phyloP scores from a whole-genome alignment of 2,888 invertebrate genomes.

The Dryadula phaetusa region DNA sequence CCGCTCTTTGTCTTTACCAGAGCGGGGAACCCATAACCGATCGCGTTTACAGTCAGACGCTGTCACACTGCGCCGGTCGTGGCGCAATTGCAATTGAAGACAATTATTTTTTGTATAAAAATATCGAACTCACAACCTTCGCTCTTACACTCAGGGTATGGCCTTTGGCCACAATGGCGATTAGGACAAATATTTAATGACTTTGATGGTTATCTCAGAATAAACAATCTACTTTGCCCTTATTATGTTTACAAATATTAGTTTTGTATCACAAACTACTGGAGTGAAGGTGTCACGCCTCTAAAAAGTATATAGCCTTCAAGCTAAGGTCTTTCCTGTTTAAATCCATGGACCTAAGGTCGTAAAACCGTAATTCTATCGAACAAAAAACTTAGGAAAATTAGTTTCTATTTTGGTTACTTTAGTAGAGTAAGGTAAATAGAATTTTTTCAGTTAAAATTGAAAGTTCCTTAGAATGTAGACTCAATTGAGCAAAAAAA shows the following conservation, averaged over 20 bases:
- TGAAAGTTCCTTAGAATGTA: too few species aligned
- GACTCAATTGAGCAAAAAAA: too few species aligned
- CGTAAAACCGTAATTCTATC: conserved; percentile 2
- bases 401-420: conserved; percentile 1
- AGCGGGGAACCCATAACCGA: too few species aligned
- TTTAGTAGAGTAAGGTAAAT: not conserved
- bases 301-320: conserved; percentile 15
- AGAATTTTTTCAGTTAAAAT: too few species aligned
- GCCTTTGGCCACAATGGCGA: not conserved
- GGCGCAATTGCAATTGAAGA: too few species aligned
- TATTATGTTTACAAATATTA: conserved; percentile 10
- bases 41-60: too few species aligned
- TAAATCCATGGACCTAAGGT: not conserved
- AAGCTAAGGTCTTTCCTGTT: conserved; percentile 11
- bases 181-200: conserved; percentile 5
- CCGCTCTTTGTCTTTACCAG: too few species aligned
- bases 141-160: not conserved
- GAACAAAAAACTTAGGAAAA: not conserved
- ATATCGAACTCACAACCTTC: not conserved
- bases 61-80: too few species aligned
- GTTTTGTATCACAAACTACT: conserved; percentile 2
- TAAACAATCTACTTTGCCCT: not conserved
- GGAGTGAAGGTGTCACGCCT: conserved; percentile 5
- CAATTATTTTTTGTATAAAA: too few species aligned
- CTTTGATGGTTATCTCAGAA: not conserved